Evolutionary conservation across 2,888 invertebrate species (phyloP).

Genomic region (Clivina fossor): DNA sequence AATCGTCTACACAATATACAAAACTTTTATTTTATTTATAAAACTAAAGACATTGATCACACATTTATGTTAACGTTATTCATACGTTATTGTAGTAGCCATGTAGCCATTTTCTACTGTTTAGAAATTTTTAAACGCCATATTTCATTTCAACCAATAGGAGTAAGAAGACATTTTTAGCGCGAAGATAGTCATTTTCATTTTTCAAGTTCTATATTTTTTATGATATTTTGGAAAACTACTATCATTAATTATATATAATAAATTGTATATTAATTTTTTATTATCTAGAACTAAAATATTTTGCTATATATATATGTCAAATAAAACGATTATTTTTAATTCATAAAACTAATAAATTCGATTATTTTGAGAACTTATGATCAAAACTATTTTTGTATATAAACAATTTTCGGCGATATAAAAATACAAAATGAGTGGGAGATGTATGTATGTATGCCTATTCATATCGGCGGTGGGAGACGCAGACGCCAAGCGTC

Average conservation of each 20-base stretch:
- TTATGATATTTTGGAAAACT: too few relatives aligned
- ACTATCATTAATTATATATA: too few relatives aligned
- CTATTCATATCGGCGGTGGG: conserved; percentile 29
- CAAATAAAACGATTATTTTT: too few relatives aligned
- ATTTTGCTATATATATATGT: too few relatives aligned
- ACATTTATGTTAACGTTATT: conserved; percentile 11
- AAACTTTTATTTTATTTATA: conserved; percentile 9
- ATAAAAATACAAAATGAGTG: conserved; percentile 33
- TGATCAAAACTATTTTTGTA: conserved; percentile 25
- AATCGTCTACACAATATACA: conserved; percentile 17
- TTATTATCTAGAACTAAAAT: too few relatives aligned
- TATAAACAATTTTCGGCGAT: conserved; percentile 31
- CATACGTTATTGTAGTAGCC: conserved; percentile 16
- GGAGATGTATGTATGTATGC: conserved; percentile 29
- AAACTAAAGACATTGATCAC: neutral
- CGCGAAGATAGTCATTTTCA: too few relatives aligned
- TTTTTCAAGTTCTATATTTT: too few relatives aligned
- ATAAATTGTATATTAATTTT: too few relatives aligned
- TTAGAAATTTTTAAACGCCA: conserved; percentile 27
- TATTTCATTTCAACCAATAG: conserved; percentile 18
- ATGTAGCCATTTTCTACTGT: conserved; percentile 24
- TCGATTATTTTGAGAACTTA: conserved; percentile 13
- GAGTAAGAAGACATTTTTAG: conserved; percentile 26
- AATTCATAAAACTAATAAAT: too few relatives aligned
- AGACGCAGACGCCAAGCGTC: conserved; percentile 33